These are phyloP conservation scores for Scaptomyza hsui DNA, from an alignment of 1,140 invertebrate species.

Conservation along the genomic window DNA sequence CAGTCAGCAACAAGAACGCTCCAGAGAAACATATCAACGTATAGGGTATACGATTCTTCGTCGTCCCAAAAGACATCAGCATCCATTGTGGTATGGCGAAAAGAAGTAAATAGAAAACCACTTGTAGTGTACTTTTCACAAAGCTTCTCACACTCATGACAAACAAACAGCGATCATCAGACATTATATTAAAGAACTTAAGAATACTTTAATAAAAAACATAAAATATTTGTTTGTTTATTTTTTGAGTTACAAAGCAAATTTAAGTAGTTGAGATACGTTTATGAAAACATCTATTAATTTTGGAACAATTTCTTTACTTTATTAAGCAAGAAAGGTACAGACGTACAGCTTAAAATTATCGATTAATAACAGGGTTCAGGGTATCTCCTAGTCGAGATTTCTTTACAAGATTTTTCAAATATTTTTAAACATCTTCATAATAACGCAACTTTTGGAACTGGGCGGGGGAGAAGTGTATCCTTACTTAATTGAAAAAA, in stretches of 20 bases:
- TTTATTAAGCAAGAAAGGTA: too few species aligned
- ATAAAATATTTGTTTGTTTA: not conserved
- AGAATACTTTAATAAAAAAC: not conserved
- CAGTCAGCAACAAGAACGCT: slow-evolving; percentile 17
- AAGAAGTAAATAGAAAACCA: slow-evolving; percentile 1
- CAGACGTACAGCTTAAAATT: too few species aligned
- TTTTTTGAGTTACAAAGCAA: not conserved
- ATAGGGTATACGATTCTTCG: slow-evolving; percentile 17
- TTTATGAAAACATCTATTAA: too few species aligned
- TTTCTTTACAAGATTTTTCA: too few species aligned
- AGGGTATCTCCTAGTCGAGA: too few species aligned
- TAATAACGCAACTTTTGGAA: too few species aligned
- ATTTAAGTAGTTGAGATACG: not conserved
- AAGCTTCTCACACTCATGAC: slow-evolving; percentile 16
- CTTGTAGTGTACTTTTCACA: not conserved
- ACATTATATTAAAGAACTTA: not conserved
- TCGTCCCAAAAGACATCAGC: slow-evolving; percentile 19
- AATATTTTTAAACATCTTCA: too few species aligned
- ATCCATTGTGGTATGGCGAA: slow-evolving; percentile 55
- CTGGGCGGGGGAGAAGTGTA: too few species aligned
- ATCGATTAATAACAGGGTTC: too few species aligned
- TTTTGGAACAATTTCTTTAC: too few species aligned
- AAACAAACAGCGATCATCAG: not conserved
- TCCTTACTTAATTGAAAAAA: too few species aligned
- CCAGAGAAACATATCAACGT: slow-evolving; percentile 18